Percentiles rank a stretch among this genome's conserved stretches.
These are phyloP conservation scores for Fulmarus glacialis DNA, from an alignment of 2,113 vertebrate genomes.

Conservation along the genomic window DNA sequence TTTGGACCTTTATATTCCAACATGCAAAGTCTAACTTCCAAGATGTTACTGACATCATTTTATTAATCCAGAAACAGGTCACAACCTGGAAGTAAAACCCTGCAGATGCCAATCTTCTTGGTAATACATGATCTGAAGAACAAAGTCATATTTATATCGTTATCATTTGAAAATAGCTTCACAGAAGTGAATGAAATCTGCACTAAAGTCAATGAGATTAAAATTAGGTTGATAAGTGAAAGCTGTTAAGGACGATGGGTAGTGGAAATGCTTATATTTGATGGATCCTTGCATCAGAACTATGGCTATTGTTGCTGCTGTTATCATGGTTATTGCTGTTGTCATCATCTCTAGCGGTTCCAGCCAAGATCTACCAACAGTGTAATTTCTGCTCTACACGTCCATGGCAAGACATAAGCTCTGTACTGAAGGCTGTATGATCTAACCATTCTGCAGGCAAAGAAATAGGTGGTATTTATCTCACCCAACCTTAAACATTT, in stretches of 20 bases:
- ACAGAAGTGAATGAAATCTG: background rate
- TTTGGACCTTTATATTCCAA: background rate
- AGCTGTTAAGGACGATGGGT: background rate
- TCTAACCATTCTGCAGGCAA: background rate
- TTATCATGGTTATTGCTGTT: background rate
- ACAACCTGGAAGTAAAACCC: constrained; percentile 24
- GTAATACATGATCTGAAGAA: background rate
- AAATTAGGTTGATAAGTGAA: constrained; percentile 10
- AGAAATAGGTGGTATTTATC: background rate
- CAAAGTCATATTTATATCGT: background rate
- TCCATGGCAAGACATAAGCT: background rate
- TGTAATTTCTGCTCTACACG: background rate
- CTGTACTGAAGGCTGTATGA: background rate
- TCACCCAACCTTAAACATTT: background rate
- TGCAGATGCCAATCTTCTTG: background rate
- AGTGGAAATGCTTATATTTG: background rate
- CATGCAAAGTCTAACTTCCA: background rate
- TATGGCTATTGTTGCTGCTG: background rate
- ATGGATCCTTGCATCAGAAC: background rate
- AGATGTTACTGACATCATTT: background rate
- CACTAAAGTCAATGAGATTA: background rate
- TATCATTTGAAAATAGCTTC: constrained; percentile 14
- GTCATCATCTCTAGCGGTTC: background rate
- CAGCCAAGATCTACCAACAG: background rate
- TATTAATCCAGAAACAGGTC: constrained; percentile 13